These are phyloP conservation scores for Colletes gigas DNA, from an alignment of 1,140 invertebrate species.

Conservation along the genomic window DNA sequence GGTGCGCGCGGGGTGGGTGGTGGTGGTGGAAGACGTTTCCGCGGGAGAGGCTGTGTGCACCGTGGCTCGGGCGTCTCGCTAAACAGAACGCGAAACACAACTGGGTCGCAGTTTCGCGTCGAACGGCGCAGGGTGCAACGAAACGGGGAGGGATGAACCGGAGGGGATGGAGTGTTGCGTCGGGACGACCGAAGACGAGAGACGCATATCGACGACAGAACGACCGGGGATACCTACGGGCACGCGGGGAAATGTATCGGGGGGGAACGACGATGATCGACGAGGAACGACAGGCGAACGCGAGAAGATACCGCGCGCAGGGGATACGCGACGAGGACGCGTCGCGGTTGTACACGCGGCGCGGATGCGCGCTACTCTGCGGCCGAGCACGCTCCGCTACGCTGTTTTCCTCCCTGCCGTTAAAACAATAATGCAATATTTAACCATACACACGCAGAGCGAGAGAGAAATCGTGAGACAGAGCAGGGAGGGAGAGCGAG, in stretches of 20 bases:
- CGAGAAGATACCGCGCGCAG: not conserved
- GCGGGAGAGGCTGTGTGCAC: not conserved
- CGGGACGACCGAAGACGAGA: not conserved
- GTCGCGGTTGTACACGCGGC: slow-evolving; percentile 63
- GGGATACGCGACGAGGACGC: slow-evolving; percentile 45
- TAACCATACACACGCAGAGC: slow-evolving; percentile 77
- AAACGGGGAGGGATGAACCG: slow-evolving; percentile 3
- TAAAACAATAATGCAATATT: slow-evolving; percentile 82
- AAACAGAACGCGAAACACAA: slow-evolving; percentile 68
- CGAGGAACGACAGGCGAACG: not conserved
- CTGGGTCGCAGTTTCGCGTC: slow-evolving; percentile 65
- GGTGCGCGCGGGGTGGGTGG: not conserved
- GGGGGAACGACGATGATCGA: not conserved
- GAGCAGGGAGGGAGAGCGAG: slow-evolving; percentile 29
- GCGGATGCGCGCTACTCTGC: slow-evolving; percentile 69
- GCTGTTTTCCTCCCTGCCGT: slow-evolving; percentile 79
- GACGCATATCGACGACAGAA: too few species aligned
- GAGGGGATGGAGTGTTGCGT: slow-evolving; percentile 29
- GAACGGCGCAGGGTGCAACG: slow-evolving; percentile 6
- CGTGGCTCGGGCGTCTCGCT: slow-evolving; percentile 54
- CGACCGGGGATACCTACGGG: too few species aligned
- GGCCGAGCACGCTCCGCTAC: slow-evolving; percentile 64
- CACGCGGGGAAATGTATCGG: not conserved
- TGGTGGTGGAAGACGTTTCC: not conserved
- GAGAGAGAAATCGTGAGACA: slow-evolving; percentile 47